Percentiles rank a stretch among this genome's conserved stretches.
Evolutionary conservation across 2,888 invertebrate genomes (phyloP).

Genomic region (Nomada hirtipes): DNA sequence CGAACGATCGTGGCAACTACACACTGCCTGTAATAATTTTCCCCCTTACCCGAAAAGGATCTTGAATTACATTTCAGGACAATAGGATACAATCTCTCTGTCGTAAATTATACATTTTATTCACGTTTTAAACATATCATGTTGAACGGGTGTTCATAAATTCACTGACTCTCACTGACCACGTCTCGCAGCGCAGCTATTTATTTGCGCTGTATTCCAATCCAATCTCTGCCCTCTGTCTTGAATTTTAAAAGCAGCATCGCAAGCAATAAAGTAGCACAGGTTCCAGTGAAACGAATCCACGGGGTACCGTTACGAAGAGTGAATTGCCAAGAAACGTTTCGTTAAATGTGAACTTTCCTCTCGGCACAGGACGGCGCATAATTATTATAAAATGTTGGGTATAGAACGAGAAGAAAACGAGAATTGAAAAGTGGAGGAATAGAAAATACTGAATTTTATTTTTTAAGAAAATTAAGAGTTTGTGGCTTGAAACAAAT

Average conservation of each 20-base stretch:
- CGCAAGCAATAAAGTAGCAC: neutral
- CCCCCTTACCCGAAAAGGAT: neutral
- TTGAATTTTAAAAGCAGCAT: conserved; percentile 29
- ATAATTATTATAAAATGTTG: neutral
- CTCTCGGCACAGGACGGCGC: neutral
- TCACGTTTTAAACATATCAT: conserved; percentile 30
- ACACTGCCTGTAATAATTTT: neutral
- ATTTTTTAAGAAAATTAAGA: no score
- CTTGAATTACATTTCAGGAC: neutral
- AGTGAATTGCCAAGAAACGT: conserved; percentile 13
- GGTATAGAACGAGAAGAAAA: neutral
- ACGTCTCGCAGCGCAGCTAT: conserved; percentile 12
- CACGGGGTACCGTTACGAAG: neutral
- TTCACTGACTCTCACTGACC: neutral
- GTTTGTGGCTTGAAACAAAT: no score
- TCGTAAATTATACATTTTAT: conserved; percentile 25
- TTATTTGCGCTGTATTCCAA: conserved; percentile 8
- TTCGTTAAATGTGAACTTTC: neutral
- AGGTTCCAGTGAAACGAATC: conserved; percentile 23
- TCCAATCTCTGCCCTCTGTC: conserved; percentile 7
- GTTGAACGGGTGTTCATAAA: conserved; percentile 29
- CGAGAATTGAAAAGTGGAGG: neutral
- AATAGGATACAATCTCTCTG: conserved; percentile 6
- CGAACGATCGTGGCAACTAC: neutral
- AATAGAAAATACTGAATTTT: neutral